phyloP scores from a whole-genome alignment of 2,888 invertebrate genomes.

The Monoplex corrugatus region DNA sequence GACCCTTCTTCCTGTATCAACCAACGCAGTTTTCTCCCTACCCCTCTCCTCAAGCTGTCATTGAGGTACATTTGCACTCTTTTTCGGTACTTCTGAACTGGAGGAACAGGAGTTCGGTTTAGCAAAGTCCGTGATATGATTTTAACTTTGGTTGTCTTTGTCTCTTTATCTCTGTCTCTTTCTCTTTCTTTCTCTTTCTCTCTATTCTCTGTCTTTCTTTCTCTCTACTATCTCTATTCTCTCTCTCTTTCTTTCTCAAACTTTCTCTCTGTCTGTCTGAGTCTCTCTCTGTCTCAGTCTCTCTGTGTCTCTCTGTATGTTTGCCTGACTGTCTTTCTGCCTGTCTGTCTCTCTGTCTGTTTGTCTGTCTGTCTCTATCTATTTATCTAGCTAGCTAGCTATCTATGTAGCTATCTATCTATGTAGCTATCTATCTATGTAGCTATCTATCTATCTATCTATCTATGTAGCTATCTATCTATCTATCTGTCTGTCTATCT shows the following conservation, averaged over 20 bases:
- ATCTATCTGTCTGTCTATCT: too few species aligned
- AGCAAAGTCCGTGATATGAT: background rate
- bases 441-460: background rate
- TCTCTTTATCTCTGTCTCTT: background rate
- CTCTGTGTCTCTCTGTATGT: conserved; percentile 2
- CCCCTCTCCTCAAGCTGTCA: too few species aligned
- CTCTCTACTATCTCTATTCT: background rate
- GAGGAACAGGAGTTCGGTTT: background rate
- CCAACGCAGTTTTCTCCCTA: too few species aligned
- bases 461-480: too few species aligned
- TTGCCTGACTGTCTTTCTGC: background rate
- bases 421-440: background rate
- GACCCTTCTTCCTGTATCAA: too few species aligned
- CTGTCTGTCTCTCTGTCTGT: background rate
- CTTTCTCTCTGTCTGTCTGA: background rate
- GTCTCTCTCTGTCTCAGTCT: background rate
- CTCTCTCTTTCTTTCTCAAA: background rate
- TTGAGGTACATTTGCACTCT: too few species aligned
- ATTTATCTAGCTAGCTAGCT: too few species aligned
- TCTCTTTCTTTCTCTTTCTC: background rate
- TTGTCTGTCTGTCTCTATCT: too few species aligned
- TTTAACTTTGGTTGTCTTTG: background rate
- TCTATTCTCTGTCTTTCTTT: background rate
- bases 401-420: too few species aligned
- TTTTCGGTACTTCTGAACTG: too few species aligned